These are phyloP conservation scores for Triops cancriformis DNA, from an alignment of 1,140 invertebrate genomes.

Conservation along the genomic window DNA sequence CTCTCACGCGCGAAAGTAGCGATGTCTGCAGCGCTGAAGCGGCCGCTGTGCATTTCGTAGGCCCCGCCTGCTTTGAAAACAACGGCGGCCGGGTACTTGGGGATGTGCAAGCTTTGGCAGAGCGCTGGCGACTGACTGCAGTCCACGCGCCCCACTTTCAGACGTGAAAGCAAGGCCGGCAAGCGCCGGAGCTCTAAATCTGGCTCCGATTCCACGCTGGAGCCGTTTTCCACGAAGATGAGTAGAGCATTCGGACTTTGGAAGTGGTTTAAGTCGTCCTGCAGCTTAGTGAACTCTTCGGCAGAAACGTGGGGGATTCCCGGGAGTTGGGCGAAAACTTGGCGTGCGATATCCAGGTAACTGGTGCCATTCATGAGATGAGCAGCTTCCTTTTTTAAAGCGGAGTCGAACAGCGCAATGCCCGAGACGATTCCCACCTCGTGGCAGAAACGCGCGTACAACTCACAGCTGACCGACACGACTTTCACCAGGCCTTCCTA, in stretches of 20 bases:
- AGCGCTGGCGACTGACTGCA: conserved; percentile 27
- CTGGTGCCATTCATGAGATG: too few species aligned
- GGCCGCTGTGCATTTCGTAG: conserved; percentile 61
- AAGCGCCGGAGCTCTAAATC: conserved; percentile 52
- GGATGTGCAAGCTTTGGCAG: conserved; percentile 35
- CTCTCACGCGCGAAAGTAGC: conserved; percentile 58
- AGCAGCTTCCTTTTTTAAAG: too few species aligned
- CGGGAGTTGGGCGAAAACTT: too few species aligned
- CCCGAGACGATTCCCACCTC: too few species aligned
- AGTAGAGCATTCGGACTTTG: too few species aligned
- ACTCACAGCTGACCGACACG: too few species aligned
- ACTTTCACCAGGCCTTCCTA: too few species aligned
- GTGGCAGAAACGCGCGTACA: too few species aligned
- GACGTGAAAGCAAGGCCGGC: conserved; percentile 47
- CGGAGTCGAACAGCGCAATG: too few species aligned
- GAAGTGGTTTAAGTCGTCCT: too few species aligned
- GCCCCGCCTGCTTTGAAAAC: conserved; percentile 60
- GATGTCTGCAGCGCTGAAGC: conserved; percentile 53
- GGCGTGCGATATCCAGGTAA: conserved; percentile 42
- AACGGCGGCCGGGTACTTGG: conserved; percentile 59
- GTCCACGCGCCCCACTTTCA: conserved; percentile 46
- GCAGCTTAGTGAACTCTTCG: too few species aligned
- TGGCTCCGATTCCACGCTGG: conserved; percentile 38
- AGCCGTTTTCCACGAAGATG: conserved; percentile 39
- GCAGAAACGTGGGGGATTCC: too few species aligned